Percentiles rank a stretch among this genome's conserved stretches.
phyloP scores from a whole-genome alignment of 2,113 vertebrate species.

The Osmerus eperlanus region DNA sequence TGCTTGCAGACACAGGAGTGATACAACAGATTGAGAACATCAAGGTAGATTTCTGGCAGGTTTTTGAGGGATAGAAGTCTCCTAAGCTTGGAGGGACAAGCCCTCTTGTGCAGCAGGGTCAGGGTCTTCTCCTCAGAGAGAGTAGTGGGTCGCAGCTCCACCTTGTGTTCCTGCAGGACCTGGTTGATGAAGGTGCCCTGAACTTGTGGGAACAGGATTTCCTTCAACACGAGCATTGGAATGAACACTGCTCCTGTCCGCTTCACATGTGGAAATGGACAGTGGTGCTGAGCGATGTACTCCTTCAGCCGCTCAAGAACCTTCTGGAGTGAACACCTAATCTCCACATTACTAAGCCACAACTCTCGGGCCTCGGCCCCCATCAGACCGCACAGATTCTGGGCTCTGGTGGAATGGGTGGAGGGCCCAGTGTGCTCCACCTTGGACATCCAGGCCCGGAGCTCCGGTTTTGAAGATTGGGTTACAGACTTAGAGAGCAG shows the following conservation, averaged over 20 bases:
- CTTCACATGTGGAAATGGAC: conserved; percentile 89
- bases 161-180: conserved; percentile 88
- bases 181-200: conserved; percentile 78
- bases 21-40: conserved; percentile 82
- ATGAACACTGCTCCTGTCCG: conserved; percentile 86
- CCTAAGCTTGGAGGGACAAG: conserved; percentile 86
- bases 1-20: conserved; percentile 76
- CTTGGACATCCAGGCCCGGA: conserved; percentile 55
- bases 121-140: conserved; percentile 89
- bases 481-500: conserved; percentile 72
- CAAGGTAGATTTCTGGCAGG: conserved; percentile 74
- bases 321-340: conserved; percentile 60
- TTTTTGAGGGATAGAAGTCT: conserved; percentile 90
- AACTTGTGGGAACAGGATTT: conserved; percentile 87
- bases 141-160: conserved; percentile 89
- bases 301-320: conserved; percentile 76
- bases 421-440: conserved; percentile 33
- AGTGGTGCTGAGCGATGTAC: conserved; percentile 71
- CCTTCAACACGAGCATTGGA: conserved; percentile 92
- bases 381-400: conserved; percentile 58
- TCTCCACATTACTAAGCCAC: conserved; percentile 78
- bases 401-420: conserved; percentile 54
- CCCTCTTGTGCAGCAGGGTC: conserved; percentile 79
- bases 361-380: conserved; percentile 66
- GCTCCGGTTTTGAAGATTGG: conserved; percentile 53